A percentile compares a stretch with the other conserved stretches of the same genome.
These are phyloP conservation scores for Lycaena phlaeas DNA, from an alignment of 2,888 invertebrate species.

Conservation along the genomic window DNA sequence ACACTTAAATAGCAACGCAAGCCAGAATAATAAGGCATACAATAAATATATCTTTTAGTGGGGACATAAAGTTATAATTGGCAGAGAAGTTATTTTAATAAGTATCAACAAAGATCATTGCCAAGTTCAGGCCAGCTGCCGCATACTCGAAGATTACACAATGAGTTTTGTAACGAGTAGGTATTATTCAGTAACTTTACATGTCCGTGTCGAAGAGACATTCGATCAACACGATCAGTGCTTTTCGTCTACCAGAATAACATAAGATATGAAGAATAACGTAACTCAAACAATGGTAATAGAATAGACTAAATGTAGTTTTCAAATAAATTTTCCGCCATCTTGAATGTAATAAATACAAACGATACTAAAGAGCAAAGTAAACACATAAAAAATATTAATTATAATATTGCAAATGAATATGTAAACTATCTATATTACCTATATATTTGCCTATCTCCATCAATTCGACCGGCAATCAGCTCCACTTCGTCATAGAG, in stretches of 20 bases:
- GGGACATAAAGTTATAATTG: background rate
- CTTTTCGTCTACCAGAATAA: too few species aligned
- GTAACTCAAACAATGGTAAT: too few species aligned
- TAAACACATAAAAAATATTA: background rate
- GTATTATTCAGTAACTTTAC: background rate
- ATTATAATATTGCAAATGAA: too few species aligned
- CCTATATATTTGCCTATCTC: background rate
- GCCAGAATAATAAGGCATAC: background rate
- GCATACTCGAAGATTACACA: constrained; percentile 1
- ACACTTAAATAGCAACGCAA: background rate
- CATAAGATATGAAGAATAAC: too few species aligned
- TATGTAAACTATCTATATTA: too few species aligned
- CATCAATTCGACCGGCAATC: too few species aligned
- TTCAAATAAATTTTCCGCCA: too few species aligned
- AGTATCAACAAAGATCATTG: background rate
- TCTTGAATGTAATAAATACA: too few species aligned
- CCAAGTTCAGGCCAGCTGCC: constrained; percentile 4
- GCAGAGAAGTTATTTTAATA: background rate
- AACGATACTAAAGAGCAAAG: too few species aligned
- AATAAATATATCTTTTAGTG: background rate
- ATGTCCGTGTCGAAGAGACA: background rate
- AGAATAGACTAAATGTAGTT: too few species aligned
- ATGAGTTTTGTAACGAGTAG: background rate
- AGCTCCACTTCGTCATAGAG: too few species aligned
- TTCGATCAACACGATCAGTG: too few species aligned